A percentile compares a stretch with the other conserved stretches of the same genome.
phyloP scores from a whole-genome alignment of 2,888 invertebrate genomes.

The Trichogramma evanescens region DNA sequence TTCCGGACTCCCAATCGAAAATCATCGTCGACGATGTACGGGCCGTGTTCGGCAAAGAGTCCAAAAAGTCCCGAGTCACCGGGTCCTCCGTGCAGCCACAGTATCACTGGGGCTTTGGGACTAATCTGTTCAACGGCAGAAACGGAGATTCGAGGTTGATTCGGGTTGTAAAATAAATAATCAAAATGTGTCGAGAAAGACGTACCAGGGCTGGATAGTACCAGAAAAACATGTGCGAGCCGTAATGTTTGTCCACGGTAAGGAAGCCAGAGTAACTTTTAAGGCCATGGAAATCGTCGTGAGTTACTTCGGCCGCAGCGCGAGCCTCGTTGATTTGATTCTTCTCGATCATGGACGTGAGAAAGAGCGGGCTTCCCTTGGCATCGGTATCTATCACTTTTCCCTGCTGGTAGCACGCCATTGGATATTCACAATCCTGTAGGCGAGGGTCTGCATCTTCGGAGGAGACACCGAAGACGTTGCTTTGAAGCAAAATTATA shows the following conservation, averaged over 20 bases:
- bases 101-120: conserved; percentile 34
- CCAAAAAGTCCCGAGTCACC: conserved; percentile 32
- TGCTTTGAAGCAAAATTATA: too few relatives aligned
- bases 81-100: conserved; percentile 63
- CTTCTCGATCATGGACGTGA: conserved; percentile 66
- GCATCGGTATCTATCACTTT: too few relatives aligned
- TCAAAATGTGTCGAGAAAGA: neutral
- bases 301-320: conserved; percentile 51
- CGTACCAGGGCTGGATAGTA: conserved; percentile 68
- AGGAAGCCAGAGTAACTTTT: conserved; percentile 72
- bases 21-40: conserved; percentile 50
- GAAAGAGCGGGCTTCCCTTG: conserved; percentile 49
- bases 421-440: too few relatives aligned
- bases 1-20: conserved; percentile 54
- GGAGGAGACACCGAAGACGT: too few relatives aligned
- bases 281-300: conserved; percentile 39
- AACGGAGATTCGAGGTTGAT: neutral
- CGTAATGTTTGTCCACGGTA: conserved; percentile 69
- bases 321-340: conserved; percentile 64
- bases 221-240: conserved; percentile 88
- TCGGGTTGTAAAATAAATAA: neutral
- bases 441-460: too few relatives aligned
- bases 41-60: conserved; percentile 64
- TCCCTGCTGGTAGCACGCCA: too few relatives aligned
- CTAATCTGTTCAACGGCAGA: neutral